Percentiles rank a stretch among this genome's conserved stretches.
Evolutionary conservation across 30 jellyfish, hydroid and myxozoan species (phyloP).

Genomic region (Chironex yamaguchii): DNA sequence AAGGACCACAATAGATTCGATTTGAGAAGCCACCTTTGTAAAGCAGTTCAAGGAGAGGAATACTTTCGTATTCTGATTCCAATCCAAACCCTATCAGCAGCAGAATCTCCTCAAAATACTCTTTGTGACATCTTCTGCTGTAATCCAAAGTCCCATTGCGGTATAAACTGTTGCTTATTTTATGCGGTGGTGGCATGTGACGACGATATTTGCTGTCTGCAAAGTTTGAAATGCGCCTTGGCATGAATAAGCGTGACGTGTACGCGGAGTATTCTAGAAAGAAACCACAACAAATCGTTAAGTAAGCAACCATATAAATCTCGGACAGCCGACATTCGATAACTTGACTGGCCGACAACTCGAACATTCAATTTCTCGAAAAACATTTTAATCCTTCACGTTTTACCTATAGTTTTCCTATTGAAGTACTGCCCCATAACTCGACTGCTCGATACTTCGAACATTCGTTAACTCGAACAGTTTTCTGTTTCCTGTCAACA

Average conservation of each 20-base stretch:
- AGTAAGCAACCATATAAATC: too few relatives aligned
- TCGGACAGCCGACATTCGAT: too few relatives aligned
- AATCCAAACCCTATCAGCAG: constrained; percentile 75
- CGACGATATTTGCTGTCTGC: background rate
- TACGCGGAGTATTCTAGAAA: background rate
- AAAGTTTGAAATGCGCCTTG: background rate
- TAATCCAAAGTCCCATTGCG: background rate
- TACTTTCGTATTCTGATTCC: constrained; percentile 82
- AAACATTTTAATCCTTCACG: too few relatives aligned
- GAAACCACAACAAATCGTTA: background rate
- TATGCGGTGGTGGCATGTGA: constrained; percentile 20
- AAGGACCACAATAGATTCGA: constrained; percentile 83
- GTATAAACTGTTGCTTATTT: constrained; percentile 5
- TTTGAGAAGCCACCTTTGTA: constrained; percentile 81
- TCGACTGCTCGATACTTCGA: too few relatives aligned
- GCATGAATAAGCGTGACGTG: background rate
- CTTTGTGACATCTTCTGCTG: constrained; percentile 40
- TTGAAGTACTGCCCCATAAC: too few relatives aligned
- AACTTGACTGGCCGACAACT: too few relatives aligned
- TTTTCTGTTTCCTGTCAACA: too few relatives aligned
- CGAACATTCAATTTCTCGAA: too few relatives aligned
- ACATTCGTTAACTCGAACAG: too few relatives aligned
- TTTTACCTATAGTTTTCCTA: too few relatives aligned
- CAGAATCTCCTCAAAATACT: constrained; percentile 70
- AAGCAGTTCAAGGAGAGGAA: constrained; percentile 83